Evolutionary conservation across 2,113 vertebrate species (phyloP), one percentile per base, ranked within the genome.

Genomic region (Salvelinus alpinus): DNA sequence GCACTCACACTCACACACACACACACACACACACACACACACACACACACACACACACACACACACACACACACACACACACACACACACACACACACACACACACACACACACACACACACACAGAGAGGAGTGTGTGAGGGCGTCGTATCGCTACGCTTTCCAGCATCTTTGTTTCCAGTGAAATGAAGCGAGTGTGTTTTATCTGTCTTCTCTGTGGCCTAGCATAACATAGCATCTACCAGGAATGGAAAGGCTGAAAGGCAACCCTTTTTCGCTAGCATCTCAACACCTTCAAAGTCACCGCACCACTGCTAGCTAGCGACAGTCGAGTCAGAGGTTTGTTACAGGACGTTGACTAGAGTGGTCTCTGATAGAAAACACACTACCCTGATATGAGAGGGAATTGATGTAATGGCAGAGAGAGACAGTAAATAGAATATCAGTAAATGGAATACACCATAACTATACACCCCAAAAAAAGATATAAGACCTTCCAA

Each of bases 101-200:
- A 22, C 62, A 68, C 0, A 68, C 14, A 18, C 57, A 14, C 5
- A 34, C 31, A 83, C 74, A 47, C 4, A 22, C 62, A 68, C 0
- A 68, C 14, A 18, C 57, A 14, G 44, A 25, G 25, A 62, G 5
- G 59, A 62, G 20, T 62, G 81, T 78, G 67, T 70, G 81, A 86
- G 75, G 80, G 85, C 84, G 86, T 86, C 57, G 59, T 59, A 74
- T 73, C 80, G 82, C 70, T 71, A 72, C 78, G 73, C 73, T 89
- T 89, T 87, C 85, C 85, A 89, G 74, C 78, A 71, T 87, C 86
- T 64, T 75, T 77, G 77, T 90, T 89, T 91, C 84, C 84, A 83
- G 80, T 90, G 83, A 87, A 87, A 82, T 74, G 34, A 80, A 64
- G 64, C 54, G 24, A 80, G 75, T 9, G 44, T 48, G 66, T 27